Evolutionary conservation across 2,888 invertebrate genomes (phyloP).

Genomic region (Hirtodrosophila confusa): DNA sequence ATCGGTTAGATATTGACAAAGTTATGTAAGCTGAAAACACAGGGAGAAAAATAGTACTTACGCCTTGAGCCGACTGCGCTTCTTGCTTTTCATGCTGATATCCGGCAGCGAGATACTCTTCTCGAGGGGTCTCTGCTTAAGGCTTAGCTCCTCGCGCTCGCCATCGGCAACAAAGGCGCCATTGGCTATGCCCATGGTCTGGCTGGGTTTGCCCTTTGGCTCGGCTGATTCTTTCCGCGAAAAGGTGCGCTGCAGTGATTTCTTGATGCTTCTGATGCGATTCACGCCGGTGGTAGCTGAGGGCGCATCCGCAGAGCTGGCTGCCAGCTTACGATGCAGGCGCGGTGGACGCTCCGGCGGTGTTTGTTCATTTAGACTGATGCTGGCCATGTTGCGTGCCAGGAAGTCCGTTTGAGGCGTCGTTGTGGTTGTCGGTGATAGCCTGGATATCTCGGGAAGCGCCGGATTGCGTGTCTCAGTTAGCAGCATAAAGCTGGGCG

Average conservation of each 20-base stretch:
- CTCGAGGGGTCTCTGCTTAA: constrained; percentile 87
- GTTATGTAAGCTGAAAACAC: too few species aligned
- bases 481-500: constrained; percentile 71
- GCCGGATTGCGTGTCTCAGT: constrained; percentile 58
- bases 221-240: constrained; percentile 84
- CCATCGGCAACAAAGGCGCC: constrained; percentile 74
- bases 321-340: constrained; percentile 70
- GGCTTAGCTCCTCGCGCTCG: constrained; percentile 86
- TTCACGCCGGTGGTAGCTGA: constrained; percentile 56
- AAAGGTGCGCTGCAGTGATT: constrained; percentile 85
- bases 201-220: constrained; percentile 43
- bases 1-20: too few species aligned
- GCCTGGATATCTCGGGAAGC: constrained; percentile 16
- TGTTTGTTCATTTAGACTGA: constrained; percentile 31
- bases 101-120: constrained; percentile 94
- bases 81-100: constrained; percentile 90
- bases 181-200: constrained; percentile 57
- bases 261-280: constrained; percentile 83
- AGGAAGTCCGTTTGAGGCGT: constrained; percentile 83
- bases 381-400: constrained; percentile 75
- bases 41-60: constrained; percentile 85
- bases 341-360: constrained; percentile 77
- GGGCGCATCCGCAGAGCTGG: constrained; percentile 15
- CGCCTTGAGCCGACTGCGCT: constrained; percentile 89
- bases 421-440: constrained; percentile 39